These are phyloP conservation scores for Serranochromis macrocephalus DNA, from an alignment of 2,113 vertebrate species.

Conservation along the genomic window DNA sequence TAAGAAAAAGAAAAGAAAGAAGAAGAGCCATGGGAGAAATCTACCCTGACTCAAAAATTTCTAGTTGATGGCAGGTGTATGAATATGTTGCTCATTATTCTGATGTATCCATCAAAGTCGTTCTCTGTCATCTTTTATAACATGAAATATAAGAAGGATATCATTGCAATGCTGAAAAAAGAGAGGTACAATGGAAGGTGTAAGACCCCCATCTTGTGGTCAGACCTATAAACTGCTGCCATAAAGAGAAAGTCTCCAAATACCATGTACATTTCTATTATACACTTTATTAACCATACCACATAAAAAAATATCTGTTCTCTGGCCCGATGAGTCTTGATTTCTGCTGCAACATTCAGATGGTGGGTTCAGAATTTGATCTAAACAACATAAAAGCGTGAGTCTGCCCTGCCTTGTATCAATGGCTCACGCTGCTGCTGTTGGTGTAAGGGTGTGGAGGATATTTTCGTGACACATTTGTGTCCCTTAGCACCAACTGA, in stretches of 20 bases:
- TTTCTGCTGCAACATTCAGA: background rate
- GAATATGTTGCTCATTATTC: background rate
- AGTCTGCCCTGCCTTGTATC: background rate
- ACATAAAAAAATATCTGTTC: background rate
- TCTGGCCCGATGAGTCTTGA: background rate
- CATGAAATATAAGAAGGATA: background rate
- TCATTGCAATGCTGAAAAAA: background rate
- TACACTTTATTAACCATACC: background rate
- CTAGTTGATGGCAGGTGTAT: background rate
- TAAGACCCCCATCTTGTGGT: slow-evolving; percentile 46
- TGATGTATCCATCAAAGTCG: background rate
- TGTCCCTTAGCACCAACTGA: background rate
- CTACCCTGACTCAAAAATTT: background rate
- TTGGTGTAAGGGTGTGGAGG: background rate
- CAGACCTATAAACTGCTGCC: background rate
- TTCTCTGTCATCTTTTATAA: background rate
- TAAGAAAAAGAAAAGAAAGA: background rate
- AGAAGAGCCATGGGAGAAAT: background rate
- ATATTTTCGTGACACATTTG: background rate
- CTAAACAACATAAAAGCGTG: background rate
- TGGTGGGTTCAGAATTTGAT: background rate
- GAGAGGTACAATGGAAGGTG: background rate
- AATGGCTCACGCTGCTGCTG: background rate
- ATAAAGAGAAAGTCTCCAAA: background rate
- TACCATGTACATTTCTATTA: background rate